Evolutionary conservation across 2,797 vertebrate species (phyloP), one percentile per base, ranked within the genome.

Genomic region (Cichlasoma orientale): DNA sequence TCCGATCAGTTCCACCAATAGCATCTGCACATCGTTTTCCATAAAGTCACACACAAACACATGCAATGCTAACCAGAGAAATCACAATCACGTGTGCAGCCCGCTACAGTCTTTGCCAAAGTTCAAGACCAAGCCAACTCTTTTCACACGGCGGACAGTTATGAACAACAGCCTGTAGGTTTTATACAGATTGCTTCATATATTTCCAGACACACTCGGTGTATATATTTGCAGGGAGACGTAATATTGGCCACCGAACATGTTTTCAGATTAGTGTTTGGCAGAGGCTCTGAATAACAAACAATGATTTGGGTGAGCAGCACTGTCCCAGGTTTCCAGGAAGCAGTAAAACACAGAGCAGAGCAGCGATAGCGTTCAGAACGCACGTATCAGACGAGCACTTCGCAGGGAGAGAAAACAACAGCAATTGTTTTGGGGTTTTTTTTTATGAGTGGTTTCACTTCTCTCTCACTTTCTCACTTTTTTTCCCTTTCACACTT

Each of bases 41-140:
- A 72, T 54, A 38, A 36, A 79, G 75, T 84, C 80, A 75, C 18
- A 68, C 41, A 50, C 63, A 25, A 56, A 82, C 54, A 78, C 47
- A 80, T 63, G 69, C 9, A 59, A 74, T 68, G 83, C 73, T 80
- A 82, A 84, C 80, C 75, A 72, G 74, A 86, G 63, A 82, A 78
- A 84, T 84, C 78, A 79, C 41, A 87, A 57, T 85, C 82, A 83
- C 84, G 83, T 86, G 90, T 83, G 83, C 88, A 92, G 86, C 82
- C 72, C 74, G 88, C 79, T 82, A 31, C 50, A 79, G 87, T 86
- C 87, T 92, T 93, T 94, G 92, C 93, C 93, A 94, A 95, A 95
- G 91, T 89, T 77, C 77, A 77, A 90, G 56, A 85, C 85, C 86
- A 77, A 86, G 88, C 83, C 83, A 84, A 81, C 75, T 74, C 31